Evolutionary conservation across 1,140 invertebrate genomes (phyloP).

Genomic region (Radopholus similis): DNA sequence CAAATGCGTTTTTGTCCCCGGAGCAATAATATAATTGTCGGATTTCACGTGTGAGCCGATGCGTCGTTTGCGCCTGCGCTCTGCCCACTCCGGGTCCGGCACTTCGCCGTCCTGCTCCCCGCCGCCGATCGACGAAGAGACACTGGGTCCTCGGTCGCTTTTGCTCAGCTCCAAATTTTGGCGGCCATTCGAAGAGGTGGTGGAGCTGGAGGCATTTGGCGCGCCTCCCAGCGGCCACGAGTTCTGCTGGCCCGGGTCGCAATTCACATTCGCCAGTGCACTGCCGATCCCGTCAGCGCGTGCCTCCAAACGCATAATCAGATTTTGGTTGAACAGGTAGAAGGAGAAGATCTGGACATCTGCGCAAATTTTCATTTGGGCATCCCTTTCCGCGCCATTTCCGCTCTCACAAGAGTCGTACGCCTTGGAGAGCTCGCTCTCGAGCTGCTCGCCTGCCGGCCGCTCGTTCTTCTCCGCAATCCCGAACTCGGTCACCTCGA

Average conservation of each 20-base stretch:
- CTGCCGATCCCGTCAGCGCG: constrained; percentile 78
- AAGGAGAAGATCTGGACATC: constrained; percentile 73
- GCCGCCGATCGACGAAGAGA: not conserved
- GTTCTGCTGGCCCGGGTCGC: constrained; percentile 22
- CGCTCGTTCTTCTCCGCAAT: constrained; percentile 26
- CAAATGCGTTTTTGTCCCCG: not conserved
- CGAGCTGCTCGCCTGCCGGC: constrained; percentile 23
- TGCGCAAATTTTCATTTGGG: not conserved
- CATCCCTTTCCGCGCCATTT: constrained; percentile 3
- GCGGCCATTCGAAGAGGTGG: not conserved
- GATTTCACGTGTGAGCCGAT: constrained; percentile 62
- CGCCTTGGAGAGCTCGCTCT: constrained; percentile 33
- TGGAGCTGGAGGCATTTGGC: not conserved
- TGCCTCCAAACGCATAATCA: constrained; percentile 81
- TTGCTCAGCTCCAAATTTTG: not conserved
- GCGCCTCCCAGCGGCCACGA: not conserved
- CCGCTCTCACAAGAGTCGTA: constrained; percentile 25
- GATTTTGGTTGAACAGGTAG: constrained; percentile 81
- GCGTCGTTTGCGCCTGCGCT: constrained; percentile 69
- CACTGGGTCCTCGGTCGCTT: not conserved
- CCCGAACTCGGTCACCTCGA: constrained; percentile 36
- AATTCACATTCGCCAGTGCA: constrained; percentile 57
- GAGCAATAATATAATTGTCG: not conserved
- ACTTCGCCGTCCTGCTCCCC: not conserved
- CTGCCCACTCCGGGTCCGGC: constrained; percentile 22